Conservation (phyloP, 1,140 invertebrate species). For the Oryzaephilus surinamensis region DNA sequence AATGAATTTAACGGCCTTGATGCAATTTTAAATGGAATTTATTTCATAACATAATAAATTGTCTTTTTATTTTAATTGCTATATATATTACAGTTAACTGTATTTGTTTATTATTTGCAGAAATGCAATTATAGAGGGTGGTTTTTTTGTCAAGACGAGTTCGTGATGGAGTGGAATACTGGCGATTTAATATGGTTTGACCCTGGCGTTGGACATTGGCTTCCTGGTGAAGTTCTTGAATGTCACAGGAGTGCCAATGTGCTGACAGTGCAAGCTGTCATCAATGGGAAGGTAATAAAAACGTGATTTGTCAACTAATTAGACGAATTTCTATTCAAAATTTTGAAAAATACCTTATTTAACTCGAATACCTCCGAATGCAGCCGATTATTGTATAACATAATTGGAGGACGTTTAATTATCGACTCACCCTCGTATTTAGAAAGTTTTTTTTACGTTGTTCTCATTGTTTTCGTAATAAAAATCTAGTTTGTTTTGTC, state of each 20-base stretch:
- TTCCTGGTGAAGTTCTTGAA: slow-evolving; percentile 81
- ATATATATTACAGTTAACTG: neutral
- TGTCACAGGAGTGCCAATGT: slow-evolving; percentile 80
- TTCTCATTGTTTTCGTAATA: too few species aligned
- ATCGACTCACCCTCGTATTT: too few species aligned
- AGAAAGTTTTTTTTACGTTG: too few species aligned
- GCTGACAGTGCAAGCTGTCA: slow-evolving; percentile 74
- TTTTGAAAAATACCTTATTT: too few species aligned
- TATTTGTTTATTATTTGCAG: neutral
- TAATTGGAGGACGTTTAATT: too few species aligned
- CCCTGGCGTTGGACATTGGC: slow-evolving; percentile 74
- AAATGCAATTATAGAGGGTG: neutral
- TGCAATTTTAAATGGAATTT: neutral
- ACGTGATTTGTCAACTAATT: too few species aligned
- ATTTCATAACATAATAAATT: neutral
- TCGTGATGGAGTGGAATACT: slow-evolving; percentile 44
- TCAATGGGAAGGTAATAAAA: slow-evolving; percentile 84
- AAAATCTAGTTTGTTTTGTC: too few species aligned
- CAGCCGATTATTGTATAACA: too few species aligned
- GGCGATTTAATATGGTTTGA: slow-evolving; percentile 91
- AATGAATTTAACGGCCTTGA: neutral
- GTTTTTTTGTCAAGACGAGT: neutral
- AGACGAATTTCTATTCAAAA: too few species aligned
- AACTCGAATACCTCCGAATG: too few species aligned
- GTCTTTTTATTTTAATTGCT: neutral